Evolutionary conservation across 2,113 vertebrate species (phyloP), one percentile per base, ranked within the genome.

Genomic region (Halcyon malimbica): DNA sequence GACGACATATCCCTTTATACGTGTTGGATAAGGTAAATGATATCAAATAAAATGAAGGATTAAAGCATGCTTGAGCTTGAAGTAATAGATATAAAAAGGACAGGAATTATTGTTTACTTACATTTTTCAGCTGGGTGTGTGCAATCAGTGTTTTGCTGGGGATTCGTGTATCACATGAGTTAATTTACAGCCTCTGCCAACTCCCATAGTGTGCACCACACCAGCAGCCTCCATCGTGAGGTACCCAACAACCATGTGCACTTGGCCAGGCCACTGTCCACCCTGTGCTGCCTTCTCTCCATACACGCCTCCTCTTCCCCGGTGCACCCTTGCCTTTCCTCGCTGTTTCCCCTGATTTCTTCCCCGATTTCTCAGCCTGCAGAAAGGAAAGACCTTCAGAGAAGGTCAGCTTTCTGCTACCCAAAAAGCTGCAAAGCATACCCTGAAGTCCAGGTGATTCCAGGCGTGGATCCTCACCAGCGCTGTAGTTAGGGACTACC

Each of bases 91-190:
- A 87, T 91, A 91, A 97, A 96, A 97, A 97, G 91, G 95, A 97
- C 74, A 95, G 93, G 91, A 98, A 97, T 97, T 92, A 88, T 80
- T 97, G 97, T 95, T 97, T 96, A 97, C 97, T 97, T 96, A 97
- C 98, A 98, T 98, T 98, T 98, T 98, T 98, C 96, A 82, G 51
- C 76, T 93, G 98, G 98, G 98, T 93, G 98, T 98, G 97, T 97
- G 93, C 97, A 94, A 89, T 89, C 80, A 73, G 56, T 51, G 25
- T 57, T 21, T 57, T 96, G 95, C 96, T 84, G 94, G 85, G 96
- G 96, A 95, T 97, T 98, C 93, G 87, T 65, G 86, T 89, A 96
- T 94, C 96, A 68, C 95, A 90, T 91, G 95, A 89, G 64, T 76
- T 93, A 35, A 90, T 75, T 96, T 88, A 29, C 71, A 87, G 94